phyloP scores from a whole-genome alignment of 2,797 vertebrate genomes.

The Sparidentex hasta region DNA sequence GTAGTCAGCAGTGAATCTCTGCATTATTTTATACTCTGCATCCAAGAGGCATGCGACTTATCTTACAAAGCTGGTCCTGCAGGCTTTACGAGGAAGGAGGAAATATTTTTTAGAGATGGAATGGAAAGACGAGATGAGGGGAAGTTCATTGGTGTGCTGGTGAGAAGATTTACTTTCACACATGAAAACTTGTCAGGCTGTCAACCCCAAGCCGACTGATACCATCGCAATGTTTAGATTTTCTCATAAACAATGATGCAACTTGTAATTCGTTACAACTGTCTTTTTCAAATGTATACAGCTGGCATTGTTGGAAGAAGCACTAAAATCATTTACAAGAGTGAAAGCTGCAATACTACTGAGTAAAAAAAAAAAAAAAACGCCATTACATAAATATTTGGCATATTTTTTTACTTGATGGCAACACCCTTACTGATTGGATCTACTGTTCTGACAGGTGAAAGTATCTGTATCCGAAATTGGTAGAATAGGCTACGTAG shows the following conservation, averaged over 20 bases:
- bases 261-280: background rate
- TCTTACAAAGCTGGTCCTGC: conserved; percentile 10
- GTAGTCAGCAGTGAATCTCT: background rate
- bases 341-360: no score
- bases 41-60: no score
- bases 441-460: no score
- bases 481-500: no score
- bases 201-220: no score
- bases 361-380: no score
- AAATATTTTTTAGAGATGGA: background rate
- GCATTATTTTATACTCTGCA: background rate
- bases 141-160: background rate
- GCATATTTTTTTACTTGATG: no score
- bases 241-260: background rate
- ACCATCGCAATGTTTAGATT: background rate
- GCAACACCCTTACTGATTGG: no score
- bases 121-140: background rate
- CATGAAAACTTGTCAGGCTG: background rate
- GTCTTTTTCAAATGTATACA: background rate
- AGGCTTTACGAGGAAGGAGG: background rate
- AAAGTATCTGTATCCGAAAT: no score
- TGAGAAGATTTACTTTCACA: background rate
- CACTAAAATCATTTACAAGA: background rate
- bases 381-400: no score
- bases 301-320: background rate